Base-by-base conservation (phyloP, 2,797 vertebrate genomes). In the Morus bassanus region DNA sequence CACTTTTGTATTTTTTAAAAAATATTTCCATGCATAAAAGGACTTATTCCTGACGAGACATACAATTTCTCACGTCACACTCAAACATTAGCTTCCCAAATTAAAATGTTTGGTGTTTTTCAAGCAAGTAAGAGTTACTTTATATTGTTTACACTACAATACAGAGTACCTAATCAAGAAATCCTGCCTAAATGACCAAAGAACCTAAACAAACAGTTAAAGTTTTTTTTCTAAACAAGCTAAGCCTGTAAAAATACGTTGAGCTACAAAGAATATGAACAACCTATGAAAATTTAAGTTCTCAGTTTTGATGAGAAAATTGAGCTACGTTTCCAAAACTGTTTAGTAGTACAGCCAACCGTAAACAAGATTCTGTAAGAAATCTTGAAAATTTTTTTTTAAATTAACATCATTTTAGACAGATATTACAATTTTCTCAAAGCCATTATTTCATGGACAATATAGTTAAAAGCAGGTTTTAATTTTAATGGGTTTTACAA, bases 141-240 rank as follows among this genome's bases (percentile, higher is more conserved):
- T 3, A 16, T 23, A 6, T 33, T 31, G 18, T 33, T 43, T 54
- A 54, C 10, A 37, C 17, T 9, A 37, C 1, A 2, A 57, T 18
- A 43, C 21, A 16, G 9, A n/a, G 37, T 25, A 45, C 8, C 27
- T 5, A 22, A 43, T 6, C n/a, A 43, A 13, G 7, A 43, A 35
- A 13, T 18, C 19, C 45, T 8, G 24, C 21, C 30, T 57, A 28
- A 50, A 12, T 13, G 3, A 63, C 33, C 1, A 0, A 2, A n/a
- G 37, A 70, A 57, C 4, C 19, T 50, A n/a, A 80, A 46, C 11
- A 35, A 31, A 61, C 13, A 22, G 13, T 5, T 2, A 24, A 75
- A 56, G 9, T 18, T 33, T 56, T 24, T 22, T 33, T 56, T 24
- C 41, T 54, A 28, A 65, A 50, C 28, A 41, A 65, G 39, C 33